Base-by-base conservation (phyloP, 2,888 invertebrate genomes). In the Drosophila nigricruria region DNA sequence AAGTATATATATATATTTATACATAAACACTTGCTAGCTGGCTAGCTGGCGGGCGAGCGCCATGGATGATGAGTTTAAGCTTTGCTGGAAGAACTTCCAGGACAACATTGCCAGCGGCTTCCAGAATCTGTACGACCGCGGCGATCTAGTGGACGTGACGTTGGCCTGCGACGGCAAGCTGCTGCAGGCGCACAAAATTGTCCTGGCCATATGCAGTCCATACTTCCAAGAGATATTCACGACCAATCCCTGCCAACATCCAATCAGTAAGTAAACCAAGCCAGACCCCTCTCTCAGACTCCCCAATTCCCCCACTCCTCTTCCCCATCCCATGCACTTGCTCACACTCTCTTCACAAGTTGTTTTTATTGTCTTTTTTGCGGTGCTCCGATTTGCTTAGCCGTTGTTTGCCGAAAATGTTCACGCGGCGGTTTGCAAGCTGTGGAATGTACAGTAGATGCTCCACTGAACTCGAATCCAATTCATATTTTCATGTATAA, bases 181-280 rank as follows among this genome's bases (percentile, higher is more conserved):
- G 45, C 88, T 94, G 60, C 93, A 93, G 79, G 94, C 94, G 14
- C 94, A 94, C 81, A 93, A 94, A 89, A 93, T 94, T 56, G 94
- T 94, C 20, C 87, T 94, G 73, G 94, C 94, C 18, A 94, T 94
- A 57, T 94, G 94, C 76, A 93, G 93, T 79, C 93, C 93, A 3
- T 94, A 94, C 82, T 94, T 94, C 79, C 93, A 93, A 74, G 93
- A 93, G 81, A 93, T 92, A 89, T 93, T 92, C 82, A 93, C 92
- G 42, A 92, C 92, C 53, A 93, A 93, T 91, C 93, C 93, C 56
- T 93, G 93, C 86, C 92, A 93, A 79, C 93, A 93, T 91, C 93
- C 93, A 50, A 93, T 93, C 80, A 93, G 93, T 93, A 81, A 93
- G 93, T 93, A 81, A 25, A 14, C 9, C 20, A 54, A 10, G 16